Evolutionary conservation across 2,797 vertebrate genomes (phyloP), one percentile per base, ranked within the genome.

Genomic region (Harpagifer antarcticus): DNA sequence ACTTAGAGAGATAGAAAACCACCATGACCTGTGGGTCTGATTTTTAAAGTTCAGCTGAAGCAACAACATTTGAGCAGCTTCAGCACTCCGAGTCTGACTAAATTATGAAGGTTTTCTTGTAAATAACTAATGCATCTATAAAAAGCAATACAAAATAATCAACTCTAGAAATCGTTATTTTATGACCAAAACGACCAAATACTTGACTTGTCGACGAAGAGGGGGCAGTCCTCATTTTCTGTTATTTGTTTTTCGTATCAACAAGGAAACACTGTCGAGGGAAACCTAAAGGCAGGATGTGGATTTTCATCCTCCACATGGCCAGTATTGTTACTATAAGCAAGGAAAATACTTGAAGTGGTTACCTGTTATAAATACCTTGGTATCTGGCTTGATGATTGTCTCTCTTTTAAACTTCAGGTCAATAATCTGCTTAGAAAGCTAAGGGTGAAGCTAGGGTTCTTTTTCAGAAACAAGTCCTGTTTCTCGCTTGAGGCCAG

Each of bases 261-360:
- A 16, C 56, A 17, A 56, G 64, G 20, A 54, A 76, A 33, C 47
- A 0, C 45, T 40, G 52, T 20, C 44, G 9, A n/a, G 31, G 20
- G n/a, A 53, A 69, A 57, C 19, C 43, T 43, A 63, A 42, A 72
- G 57, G 50, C 19, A 45, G 33, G 70, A 55, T 64, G 33, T 27
- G 44, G 10, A 72, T 65, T 72, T 62, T 37, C 33, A 9, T 37
- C 27, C 6, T 31, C 3, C 13, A 9, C 62, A 58, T 48, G 23
- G n/a, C 15, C 72, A 52, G 68, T 33, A 37, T 27, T 27, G 27
- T 5, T 27, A 27, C 27, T 5, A 27, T 5, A 27, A 27, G 27
- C 27, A 27, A 27, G 27, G 27, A 27, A 27, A 27, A 27, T 27
- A 27, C 27, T 27, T 27, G 27, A 4, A 27, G 4, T 27, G 27